phyloP scores from a whole-genome alignment of 2,113 vertebrate species.

The Mesitornis unicolor region DNA sequence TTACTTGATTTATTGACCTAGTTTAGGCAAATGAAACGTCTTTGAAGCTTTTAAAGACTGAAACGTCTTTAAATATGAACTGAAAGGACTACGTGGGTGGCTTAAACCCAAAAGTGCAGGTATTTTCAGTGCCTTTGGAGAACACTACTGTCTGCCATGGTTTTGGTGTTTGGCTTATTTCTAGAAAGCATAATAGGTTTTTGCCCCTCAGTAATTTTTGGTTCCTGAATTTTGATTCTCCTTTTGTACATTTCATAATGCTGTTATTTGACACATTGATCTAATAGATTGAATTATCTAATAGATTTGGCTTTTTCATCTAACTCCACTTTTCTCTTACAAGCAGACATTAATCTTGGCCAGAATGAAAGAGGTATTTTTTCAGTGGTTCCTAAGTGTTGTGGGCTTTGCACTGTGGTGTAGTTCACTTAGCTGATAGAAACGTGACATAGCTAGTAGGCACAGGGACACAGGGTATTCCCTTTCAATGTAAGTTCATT shows the following conservation, averaged over 20 bases:
- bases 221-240: background rate
- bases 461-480: background rate
- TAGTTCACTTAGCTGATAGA: constrained; percentile 58
- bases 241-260: background rate
- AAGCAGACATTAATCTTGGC: constrained; percentile 77
- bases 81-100: background rate
- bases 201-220: background rate
- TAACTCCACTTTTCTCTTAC: constrained; percentile 46
- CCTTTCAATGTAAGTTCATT: background rate
- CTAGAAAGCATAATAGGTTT: background rate
- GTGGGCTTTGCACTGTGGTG: constrained; percentile 64
- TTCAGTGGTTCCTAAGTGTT: constrained; percentile 4
- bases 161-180: background rate
- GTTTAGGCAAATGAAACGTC: background rate
- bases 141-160: background rate
- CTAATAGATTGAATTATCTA: background rate
- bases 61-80: background rate
- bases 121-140: background rate
- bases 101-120: background rate
- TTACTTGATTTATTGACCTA: background rate
- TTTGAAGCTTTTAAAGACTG: background rate
- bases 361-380: constrained; percentile 83
- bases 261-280: background rate
- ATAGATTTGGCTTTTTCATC: background rate
- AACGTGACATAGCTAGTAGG: background rate